Evolutionary conservation across 1,140 invertebrate species (phyloP), one percentile per base, ranked within the genome.

Genomic region (Sarcophaga peregrina): DNA sequence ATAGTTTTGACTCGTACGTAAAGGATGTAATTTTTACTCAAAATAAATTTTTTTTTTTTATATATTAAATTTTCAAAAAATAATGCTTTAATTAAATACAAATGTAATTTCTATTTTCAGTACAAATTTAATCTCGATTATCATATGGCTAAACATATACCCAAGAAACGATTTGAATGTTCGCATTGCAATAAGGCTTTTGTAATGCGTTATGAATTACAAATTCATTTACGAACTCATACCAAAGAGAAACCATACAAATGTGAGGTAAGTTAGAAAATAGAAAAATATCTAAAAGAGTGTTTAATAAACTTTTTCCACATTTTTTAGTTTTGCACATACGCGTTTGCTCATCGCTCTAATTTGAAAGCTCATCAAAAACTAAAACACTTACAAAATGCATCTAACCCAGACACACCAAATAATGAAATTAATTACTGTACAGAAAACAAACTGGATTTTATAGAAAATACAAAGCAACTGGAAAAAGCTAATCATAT

Each of bases 181-280:
- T n/a, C 47, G 8, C 46, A 17, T 48, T 85, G 85, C 11, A 17
- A 54, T 7, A 85, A 85, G 75, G 11, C 73, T 1, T 85, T 85
- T 76, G 25, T 75, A 1, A 6, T 78, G 20, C 81, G 82, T 47
- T 75, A 48, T 52, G 75, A 83, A 13, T 68, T 84, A 7, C 82
- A 58, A 47, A 37, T 96, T 87, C 96, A 97, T 86, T 92, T 96
- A 86, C 90, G 95, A 82, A 93, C 93, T 50, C 95, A 97, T 85
- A 95, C 94, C 13, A 94, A 95, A 11, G 85, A 85, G 68, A 82
- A 81, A 58, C 85, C 82, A 8, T 82, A 82, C 37, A 50, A 84
- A 48, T 85, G 85, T 90, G 94, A 96, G 87, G 92, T 94, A 15
- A 83, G 76, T 73, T 80, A 9, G 17, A 9, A 74, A 11, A 93